Percentiles rank a stretch among this genome's conserved stretches.
These are phyloP conservation scores for Onychostruthus taczanowskii DNA, from an alignment of 2,113 vertebrate genomes.

Conservation along the genomic window DNA sequence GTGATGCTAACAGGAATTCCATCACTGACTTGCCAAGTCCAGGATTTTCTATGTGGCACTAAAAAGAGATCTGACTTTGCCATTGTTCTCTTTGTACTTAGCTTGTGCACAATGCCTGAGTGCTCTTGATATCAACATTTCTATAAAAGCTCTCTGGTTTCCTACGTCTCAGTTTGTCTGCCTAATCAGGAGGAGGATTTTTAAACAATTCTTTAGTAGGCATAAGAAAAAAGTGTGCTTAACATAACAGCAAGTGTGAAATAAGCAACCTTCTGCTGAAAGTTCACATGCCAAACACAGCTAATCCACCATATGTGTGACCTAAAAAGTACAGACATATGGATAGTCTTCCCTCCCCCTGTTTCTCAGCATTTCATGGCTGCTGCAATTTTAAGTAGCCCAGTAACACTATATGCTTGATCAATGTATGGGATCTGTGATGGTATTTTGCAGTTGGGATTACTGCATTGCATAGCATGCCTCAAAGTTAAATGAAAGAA, in stretches of 20 bases:
- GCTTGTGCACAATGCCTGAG: not conserved
- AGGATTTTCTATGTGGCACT: not conserved
- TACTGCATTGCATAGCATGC: not conserved
- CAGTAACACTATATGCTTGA: conserved; percentile 32
- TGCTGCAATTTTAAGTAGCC: not conserved
- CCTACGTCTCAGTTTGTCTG: not conserved
- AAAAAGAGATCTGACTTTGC: not conserved
- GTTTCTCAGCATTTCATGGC: conserved; percentile 15
- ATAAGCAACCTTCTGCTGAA: conserved; percentile 2
- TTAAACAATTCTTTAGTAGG: not conserved
- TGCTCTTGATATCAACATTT: not conserved
- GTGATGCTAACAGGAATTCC: not conserved
- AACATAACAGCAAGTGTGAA: conserved; percentile 12
- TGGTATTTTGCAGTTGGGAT: conserved; percentile 40
- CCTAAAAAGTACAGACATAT: conserved; percentile 19
- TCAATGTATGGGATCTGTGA: not conserved
- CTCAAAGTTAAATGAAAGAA: conserved; percentile 14
- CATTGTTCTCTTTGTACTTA: not conserved
- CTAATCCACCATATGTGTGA: conserved; percentile 30
- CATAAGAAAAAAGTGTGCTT: not conserved
- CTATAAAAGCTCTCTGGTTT: not conserved
- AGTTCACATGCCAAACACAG: conserved; percentile 13
- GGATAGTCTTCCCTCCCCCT: conserved; percentile 3
- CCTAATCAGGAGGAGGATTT: not conserved
- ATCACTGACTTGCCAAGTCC: not conserved